A percentile compares a stretch with the other conserved stretches of the same genome.
Evolutionary conservation across 2,888 invertebrate genomes (phyloP).

Genomic region (Machimus atricapillus): DNA sequence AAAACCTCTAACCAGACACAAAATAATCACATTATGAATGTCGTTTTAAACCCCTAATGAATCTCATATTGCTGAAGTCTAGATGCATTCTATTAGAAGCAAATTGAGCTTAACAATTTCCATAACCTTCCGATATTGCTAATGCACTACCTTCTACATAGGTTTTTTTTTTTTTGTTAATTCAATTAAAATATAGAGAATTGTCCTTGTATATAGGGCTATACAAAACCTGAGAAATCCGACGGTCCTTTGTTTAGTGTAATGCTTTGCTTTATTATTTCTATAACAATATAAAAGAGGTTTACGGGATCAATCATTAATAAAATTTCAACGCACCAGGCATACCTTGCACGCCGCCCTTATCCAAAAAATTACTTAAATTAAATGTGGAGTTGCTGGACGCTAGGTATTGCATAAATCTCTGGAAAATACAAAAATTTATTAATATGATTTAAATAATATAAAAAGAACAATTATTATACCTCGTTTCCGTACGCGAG

Average conservation of each 20-base stretch:
- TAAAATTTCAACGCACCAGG: not conserved
- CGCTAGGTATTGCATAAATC: constrained; percentile 99
- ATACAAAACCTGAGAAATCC: constrained; percentile 40
- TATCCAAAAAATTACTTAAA: constrained; percentile 96
- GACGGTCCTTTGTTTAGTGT: constrained; percentile 38
- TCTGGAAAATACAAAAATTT: constrained; percentile 67
- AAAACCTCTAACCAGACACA: not conserved
- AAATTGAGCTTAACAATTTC: not conserved
- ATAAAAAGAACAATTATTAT: constrained; percentile 55
- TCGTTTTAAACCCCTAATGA: not conserved
- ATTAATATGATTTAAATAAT: not conserved
- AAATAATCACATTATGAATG: not conserved
- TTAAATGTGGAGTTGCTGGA: constrained; percentile 99
- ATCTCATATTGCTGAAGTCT: not conserved
- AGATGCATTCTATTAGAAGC: not conserved
- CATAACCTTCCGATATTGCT: not conserved
- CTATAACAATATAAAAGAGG: constrained; percentile 29
- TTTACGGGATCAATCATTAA: constrained; percentile 25
- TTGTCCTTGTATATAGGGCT: not conserved
- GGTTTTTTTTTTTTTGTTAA: not conserved
- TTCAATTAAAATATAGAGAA: not conserved
- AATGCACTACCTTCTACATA: constrained; percentile 19
- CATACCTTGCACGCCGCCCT: constrained; percentile 95
- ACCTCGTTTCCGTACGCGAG: constrained; percentile 99
- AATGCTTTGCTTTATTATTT: constrained; percentile 40